Evolutionary conservation across 2,888 invertebrate species (phyloP).

Genomic region (Choristoneura rosaceana): DNA sequence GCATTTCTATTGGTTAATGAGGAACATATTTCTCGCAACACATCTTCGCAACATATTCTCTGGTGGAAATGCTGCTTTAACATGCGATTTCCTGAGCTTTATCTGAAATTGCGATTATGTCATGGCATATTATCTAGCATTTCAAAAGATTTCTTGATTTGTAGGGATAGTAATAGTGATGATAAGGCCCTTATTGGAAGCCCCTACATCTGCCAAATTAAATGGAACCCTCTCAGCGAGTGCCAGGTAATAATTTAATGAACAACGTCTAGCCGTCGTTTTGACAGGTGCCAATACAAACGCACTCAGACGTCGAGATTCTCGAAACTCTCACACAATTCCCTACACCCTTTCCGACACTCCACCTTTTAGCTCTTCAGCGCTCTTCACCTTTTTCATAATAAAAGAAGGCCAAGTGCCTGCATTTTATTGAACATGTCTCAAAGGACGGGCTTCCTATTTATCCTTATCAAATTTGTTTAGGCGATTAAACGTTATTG

Average conservation of each 20-base stretch:
- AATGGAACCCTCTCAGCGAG: not conserved
- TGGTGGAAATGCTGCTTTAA: too few relatives aligned
- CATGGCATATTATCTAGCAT: too few relatives aligned
- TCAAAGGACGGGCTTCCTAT: conserved; percentile 56
- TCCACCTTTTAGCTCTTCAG: conserved; percentile 69
- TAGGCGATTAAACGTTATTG: conserved; percentile 16
- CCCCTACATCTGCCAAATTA: not conserved
- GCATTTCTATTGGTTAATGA: too few relatives aligned
- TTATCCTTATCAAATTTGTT: conserved; percentile 33
- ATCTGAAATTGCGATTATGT: too few relatives aligned
- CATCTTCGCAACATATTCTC: too few relatives aligned
- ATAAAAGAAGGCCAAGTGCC: conserved; percentile 72
- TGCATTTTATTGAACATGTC: conserved; percentile 66
- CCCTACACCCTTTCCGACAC: conserved; percentile 65
- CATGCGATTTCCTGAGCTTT: too few relatives aligned
- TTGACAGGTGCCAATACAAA: conserved; percentile 64
- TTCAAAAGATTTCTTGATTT: too few relatives aligned
- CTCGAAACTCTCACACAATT: conserved; percentile 74
- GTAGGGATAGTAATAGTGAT: not conserved
- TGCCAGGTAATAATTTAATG: conserved; percentile 24
- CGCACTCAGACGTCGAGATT: conserved; percentile 66
- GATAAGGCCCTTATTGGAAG: not conserved
- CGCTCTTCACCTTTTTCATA: conserved; percentile 74
- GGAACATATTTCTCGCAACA: too few relatives aligned
- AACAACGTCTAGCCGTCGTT: conserved; percentile 13